Conservation (phyloP, 2,888 invertebrate species). For the Chydorus sphaericus region DNA sequence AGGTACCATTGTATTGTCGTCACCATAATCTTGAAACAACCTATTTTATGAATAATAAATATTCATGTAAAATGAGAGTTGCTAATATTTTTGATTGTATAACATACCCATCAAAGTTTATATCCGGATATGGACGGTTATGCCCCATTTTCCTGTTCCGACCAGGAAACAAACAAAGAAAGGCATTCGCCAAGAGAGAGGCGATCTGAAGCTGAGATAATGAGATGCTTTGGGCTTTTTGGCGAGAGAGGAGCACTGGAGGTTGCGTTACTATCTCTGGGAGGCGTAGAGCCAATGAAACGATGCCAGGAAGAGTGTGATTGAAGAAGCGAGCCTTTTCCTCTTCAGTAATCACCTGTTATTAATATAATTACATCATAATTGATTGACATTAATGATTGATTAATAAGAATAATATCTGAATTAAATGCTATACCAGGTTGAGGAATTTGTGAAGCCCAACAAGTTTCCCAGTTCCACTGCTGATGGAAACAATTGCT, state of each 20-base stretch:
- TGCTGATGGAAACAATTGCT: conserved; percentile 31
- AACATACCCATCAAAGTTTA: conserved; percentile 80
- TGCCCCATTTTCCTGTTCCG: conserved; percentile 29
- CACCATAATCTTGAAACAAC: conserved; percentile 37
- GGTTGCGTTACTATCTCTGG: conserved; percentile 60
- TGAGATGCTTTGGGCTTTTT: conserved; percentile 37
- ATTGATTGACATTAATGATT: not conserved
- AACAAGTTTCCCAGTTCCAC: conserved; percentile 28
- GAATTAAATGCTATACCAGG: too few species aligned
- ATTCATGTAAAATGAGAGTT: not conserved
- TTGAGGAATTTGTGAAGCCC: conserved; percentile 26
- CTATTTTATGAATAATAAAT: conserved; percentile 31
- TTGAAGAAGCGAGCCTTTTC: conserved; percentile 52
- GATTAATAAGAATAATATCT: too few species aligned
- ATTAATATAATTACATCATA: conserved; percentile 19
- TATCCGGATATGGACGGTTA: conserved; percentile 68
- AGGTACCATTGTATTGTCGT: conserved; percentile 32
- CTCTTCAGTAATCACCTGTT: conserved; percentile 50
- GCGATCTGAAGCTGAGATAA: conserved; percentile 62
- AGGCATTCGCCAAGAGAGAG: conserved; percentile 79
- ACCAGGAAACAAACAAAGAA: conserved; percentile 85
- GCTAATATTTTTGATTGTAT: conserved; percentile 23
- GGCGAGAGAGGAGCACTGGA: conserved; percentile 63
- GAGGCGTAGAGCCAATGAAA: conserved; percentile 57
- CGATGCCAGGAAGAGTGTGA: conserved; percentile 55